Evolutionary conservation across 2,113 vertebrate species (phyloP).

Genomic region (Erythrolamprus reginae): DNA sequence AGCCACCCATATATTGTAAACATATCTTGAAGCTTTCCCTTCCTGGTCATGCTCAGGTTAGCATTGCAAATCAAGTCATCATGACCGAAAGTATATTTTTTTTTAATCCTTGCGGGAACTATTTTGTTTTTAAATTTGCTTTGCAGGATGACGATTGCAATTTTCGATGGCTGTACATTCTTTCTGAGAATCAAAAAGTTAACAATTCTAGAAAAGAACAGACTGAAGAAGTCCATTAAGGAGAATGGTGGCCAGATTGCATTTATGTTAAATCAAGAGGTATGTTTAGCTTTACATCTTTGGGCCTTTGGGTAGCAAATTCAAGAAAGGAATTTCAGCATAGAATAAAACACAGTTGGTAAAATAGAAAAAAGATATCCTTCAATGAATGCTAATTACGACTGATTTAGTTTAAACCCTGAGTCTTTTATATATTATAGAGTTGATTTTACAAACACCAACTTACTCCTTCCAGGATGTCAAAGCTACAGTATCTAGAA

Average conservation of each 20-base stretch:
- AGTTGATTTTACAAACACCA: background rate
- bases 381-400: background rate
- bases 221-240: conserved; percentile 64
- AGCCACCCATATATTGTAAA: background rate
- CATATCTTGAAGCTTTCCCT: background rate
- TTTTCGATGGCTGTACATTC: conserved; percentile 71
- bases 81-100: background rate
- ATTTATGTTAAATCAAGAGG: conserved; percentile 74
- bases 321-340: background rate
- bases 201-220: conserved; percentile 66
- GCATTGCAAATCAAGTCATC: background rate
- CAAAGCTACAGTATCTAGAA: background rate
- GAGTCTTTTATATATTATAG: too few relatives aligned
- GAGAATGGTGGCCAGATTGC: conserved; percentile 70
- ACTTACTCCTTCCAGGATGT: background rate
- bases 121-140: conserved; percentile 26
- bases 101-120: background rate
- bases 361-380: background rate
- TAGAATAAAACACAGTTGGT: background rate
- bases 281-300: conserved; percentile 43
- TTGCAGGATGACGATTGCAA: conserved; percentile 56
- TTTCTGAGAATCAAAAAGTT: conserved; percentile 73
- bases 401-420: background rate
- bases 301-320: background rate
- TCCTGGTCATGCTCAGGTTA: background rate